A percentile compares a stretch with the other conserved stretches of the same genome.
Conservation (phyloP, 2,888 invertebrate species). For the Perithous albicinctus region DNA sequence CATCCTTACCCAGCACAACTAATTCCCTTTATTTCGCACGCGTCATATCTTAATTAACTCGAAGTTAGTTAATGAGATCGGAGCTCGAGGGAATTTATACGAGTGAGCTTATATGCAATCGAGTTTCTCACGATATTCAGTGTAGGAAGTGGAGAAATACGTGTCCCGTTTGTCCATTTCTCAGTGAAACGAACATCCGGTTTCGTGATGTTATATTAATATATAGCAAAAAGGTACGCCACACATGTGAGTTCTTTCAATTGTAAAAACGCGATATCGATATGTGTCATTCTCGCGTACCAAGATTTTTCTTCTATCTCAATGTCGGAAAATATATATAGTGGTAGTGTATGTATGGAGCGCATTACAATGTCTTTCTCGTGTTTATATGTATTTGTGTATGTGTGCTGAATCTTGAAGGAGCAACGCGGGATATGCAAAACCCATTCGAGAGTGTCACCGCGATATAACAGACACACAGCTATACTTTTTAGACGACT, state of each 20-base stretch:
- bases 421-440: conserved; percentile 29
- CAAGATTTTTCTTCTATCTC: conserved; percentile 7
- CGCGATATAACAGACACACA: conserved; percentile 36
- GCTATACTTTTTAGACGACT: conserved; percentile 14
- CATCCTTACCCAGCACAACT: background rate
- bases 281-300: conserved; percentile 23
- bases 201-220: background rate
- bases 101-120: background rate
- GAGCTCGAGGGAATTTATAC: conserved; percentile 19
- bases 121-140: conserved; percentile 2
- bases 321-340: conserved; percentile 2
- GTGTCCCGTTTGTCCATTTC: background rate
- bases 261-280: conserved; percentile 29
- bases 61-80: conserved; percentile 1
- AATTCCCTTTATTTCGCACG: background rate
- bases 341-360: background rate
- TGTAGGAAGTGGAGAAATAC: background rate
- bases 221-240: background rate
- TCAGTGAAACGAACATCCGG: conserved; percentile 3
- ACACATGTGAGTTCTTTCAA: conserved; percentile 21
- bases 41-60: background rate
- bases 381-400: background rate
- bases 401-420: conserved; percentile 13
- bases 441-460: conserved; percentile 41
- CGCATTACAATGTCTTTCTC: background rate